A percentile compares a stretch with the other conserved stretches of the same genome.
Evolutionary conservation across 1,140 invertebrate genomes (phyloP).

Genomic region (Ericerus pela): DNA sequence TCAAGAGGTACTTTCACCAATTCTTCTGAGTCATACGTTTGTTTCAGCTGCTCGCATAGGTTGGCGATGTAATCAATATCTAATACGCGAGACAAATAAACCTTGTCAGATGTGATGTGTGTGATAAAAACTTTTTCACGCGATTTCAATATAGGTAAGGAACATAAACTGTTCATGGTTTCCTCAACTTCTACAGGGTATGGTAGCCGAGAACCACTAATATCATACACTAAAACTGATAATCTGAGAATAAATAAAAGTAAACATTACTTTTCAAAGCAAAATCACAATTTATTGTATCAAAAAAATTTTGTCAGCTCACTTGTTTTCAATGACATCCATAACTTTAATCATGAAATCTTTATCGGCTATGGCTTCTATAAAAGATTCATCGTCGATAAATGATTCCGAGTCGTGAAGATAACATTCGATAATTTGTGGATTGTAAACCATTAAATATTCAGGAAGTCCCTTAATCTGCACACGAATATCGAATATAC

Average conservation of each 20-base stretch:
- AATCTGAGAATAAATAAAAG: conserved; percentile 1
- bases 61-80: not conserved
- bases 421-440: conserved; percentile 8
- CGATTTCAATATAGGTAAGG: not conserved
- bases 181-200: not conserved
- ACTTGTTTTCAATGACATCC: conserved; percentile 26
- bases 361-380: conserved; percentile 23
- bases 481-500: not conserved
- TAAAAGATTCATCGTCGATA: conserved; percentile 24
- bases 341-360: conserved; percentile 27
- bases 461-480: conserved; percentile 31
- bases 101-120: not conserved
- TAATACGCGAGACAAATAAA: not conserved
- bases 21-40: conserved; percentile 22
- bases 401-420: conserved; percentile 4
- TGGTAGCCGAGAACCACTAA: not conserved
- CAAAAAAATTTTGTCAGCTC: conserved; percentile 15
- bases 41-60: conserved; percentile 41
- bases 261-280: not conserved
- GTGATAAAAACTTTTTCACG: not conserved
- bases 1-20: conserved; percentile 31
- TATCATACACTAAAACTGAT: not conserved
- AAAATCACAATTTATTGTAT: not conserved
- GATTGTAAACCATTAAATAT: conserved; percentile 26
- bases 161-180: not conserved